Base-by-base conservation (phyloP, 2,888 invertebrate genomes). In the Dilophus febrilis region DNA sequence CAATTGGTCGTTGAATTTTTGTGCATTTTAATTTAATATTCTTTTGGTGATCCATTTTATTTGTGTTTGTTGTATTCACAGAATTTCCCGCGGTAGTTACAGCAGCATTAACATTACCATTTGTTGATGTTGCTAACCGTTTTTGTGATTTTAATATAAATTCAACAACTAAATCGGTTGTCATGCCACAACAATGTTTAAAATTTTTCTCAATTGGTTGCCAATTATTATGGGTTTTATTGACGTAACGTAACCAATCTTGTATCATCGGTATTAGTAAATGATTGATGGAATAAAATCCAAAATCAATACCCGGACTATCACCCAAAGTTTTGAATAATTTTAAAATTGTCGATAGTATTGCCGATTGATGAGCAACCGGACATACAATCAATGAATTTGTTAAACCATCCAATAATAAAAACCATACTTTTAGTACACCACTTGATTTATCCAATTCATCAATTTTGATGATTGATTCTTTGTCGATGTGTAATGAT, bases 181-280 rank as follows among this genome's bases (percentile, higher is more conserved):
- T 83, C 62, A 91, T 75, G 8, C 94, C 92, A 53, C 87, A 87
- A 54, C 88, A 91, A 55, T 94, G 92, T 55, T 92, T 92, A 54
- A 92, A 92, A 59, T 90, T 91, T 46, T 87, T 79, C 57, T 84
- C 82, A 37, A 82, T 74, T 47, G 70, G 69, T 48, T 83, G 77
- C 74, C 81, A 77, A 45, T 80, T 72, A 46, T 77, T 68, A 48
- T 74, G 74, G 6, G 77, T 73, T 49, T 79, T 77, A 13, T 74
- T 69, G 16, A 75, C 74, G 56, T 79, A 77, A 11, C 91, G 70
- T 43, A 92, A 64, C 94, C 94, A 94, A 52, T 82, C 81, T 63
- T 95, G 94, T 13, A 94, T 80, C 67, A 86, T 84, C 1, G 94
- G 94, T 40, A 95, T 66, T 7, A 95, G 64, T 38, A 94, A 65